A percentile compares a stretch with the other conserved stretches of the same genome.
Evolutionary conservation across 2,113 vertebrate species (phyloP).

Genomic region (Caranx melampygus): DNA sequence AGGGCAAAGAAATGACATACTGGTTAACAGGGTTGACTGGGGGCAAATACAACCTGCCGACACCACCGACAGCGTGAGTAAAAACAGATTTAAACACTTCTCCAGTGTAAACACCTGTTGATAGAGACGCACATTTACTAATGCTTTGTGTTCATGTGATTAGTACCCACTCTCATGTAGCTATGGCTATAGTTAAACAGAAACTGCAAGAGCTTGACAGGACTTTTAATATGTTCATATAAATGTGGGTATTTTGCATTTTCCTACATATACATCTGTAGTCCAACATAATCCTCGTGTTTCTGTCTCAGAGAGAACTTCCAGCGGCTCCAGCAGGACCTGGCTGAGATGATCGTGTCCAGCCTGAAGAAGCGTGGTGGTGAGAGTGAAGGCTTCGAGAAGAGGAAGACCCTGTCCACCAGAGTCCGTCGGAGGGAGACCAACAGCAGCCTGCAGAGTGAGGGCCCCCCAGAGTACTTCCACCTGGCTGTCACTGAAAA

Average conservation of each 20-base stretch:
- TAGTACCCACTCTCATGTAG: not conserved
- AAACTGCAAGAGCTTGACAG: not conserved
- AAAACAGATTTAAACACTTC: not conserved
- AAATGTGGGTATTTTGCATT: not conserved
- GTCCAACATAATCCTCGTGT: not conserved
- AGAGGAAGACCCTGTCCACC: conserved; percentile 81
- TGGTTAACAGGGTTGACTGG: conserved; percentile 94
- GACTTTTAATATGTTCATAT: not conserved
- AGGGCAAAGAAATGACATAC: conserved; percentile 94
- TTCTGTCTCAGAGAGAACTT: conserved; percentile 90
- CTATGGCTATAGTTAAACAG: not conserved
- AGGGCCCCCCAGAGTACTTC: conserved; percentile 88
- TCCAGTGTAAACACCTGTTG: too few relatives aligned
- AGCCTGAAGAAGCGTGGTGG: conserved; percentile 86
- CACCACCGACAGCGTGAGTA: conserved; percentile 94
- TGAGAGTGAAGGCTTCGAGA: conserved; percentile 61
- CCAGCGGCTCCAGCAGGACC: conserved; percentile 92
- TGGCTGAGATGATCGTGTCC: conserved; percentile 91
- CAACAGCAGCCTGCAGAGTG: conserved; percentile 60
- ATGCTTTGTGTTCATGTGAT: too few relatives aligned
- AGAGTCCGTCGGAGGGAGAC: conserved; percentile 61
- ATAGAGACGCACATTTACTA: too few relatives aligned
- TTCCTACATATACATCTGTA: not conserved
- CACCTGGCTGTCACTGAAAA: conserved; percentile 87
- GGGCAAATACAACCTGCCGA: conserved; percentile 88